Evolutionary conservation across 1,140 invertebrate genomes (phyloP).

Genomic region (Lepidostoma basale): DNA sequence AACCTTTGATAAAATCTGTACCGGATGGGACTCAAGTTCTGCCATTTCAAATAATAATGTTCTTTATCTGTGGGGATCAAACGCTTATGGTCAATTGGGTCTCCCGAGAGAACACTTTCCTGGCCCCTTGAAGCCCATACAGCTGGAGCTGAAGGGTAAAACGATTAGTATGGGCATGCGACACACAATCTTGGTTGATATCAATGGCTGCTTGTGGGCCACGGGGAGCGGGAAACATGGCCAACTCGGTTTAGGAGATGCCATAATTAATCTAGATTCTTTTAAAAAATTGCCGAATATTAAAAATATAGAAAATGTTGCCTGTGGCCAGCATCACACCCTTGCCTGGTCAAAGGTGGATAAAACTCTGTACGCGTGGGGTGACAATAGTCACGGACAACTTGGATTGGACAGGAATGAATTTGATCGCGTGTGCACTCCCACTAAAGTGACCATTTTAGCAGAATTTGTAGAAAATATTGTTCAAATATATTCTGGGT

Average conservation of each 20-base stretch:
- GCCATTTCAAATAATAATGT: conserved; percentile 68
- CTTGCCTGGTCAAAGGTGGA: conserved; percentile 65
- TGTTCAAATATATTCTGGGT: conserved; percentile 67
- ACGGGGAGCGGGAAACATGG: conserved; percentile 69
- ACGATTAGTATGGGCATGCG: conserved; percentile 66
- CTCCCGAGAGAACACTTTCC: conserved; percentile 59
- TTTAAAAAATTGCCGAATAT: conserved; percentile 65
- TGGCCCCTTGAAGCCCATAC: conserved; percentile 53
- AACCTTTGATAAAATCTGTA: conserved; percentile 65
- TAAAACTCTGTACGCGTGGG: conserved; percentile 68
- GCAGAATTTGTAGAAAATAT: conserved; percentile 58
- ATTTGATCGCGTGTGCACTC: conserved; percentile 53
- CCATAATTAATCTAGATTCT: conserved; percentile 55
- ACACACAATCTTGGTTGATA: conserved; percentile 71
- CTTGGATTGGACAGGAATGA: conserved; percentile 61
- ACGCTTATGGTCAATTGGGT: conserved; percentile 75
- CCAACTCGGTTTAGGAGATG: conserved; percentile 66
- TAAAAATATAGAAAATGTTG: conserved; percentile 61
- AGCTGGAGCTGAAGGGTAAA: conserved; percentile 51
- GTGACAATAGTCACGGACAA: conserved; percentile 78
- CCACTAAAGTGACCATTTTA: conserved; percentile 60
- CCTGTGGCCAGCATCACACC: conserved; percentile 77
- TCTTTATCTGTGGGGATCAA: conserved; percentile 78
- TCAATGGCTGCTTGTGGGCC: conserved; percentile 64
- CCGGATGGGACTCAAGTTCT: conserved; percentile 76